A percentile compares a stretch with the other conserved stretches of the same genome.
phyloP scores from a whole-genome alignment of 2,113 vertebrate genomes.

The Fregetta grallaria region DNA sequence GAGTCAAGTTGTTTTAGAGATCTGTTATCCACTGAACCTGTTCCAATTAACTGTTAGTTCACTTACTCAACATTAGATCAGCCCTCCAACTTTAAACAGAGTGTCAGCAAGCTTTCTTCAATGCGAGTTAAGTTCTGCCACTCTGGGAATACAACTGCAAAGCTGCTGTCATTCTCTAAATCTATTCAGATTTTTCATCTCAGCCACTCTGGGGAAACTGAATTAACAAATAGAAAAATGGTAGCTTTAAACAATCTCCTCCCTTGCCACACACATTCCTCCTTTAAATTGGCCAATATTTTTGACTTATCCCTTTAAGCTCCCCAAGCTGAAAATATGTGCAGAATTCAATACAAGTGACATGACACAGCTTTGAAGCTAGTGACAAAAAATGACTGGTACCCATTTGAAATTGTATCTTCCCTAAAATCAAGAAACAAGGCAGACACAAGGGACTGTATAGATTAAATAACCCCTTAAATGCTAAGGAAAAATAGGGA shows the following conservation, averaged over 20 bases:
- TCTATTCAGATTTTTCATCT: background rate
- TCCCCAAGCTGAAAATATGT: background rate
- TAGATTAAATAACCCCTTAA: background rate
- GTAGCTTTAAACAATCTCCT: background rate
- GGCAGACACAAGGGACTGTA: background rate
- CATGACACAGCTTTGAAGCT: background rate
- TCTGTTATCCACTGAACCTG: background rate
- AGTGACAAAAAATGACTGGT: background rate
- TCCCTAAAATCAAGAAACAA: background rate
- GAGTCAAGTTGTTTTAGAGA: background rate
- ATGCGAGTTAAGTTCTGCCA: slow-evolving; percentile 41
- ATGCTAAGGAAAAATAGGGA: background rate
- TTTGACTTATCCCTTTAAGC: background rate
- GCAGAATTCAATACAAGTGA: background rate
- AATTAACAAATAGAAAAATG: background rate
- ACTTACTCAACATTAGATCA: background rate
- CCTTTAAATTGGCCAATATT: background rate
- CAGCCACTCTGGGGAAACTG: background rate
- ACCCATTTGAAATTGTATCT: background rate
- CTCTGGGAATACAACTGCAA: background rate
- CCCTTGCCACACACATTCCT: background rate
- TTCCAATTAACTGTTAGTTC: background rate
- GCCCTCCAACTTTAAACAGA: background rate
- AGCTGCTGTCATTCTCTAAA: slow-evolving; percentile 69
- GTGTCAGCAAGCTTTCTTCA: slow-evolving; percentile 24